Base-by-base conservation (phyloP, 2,797 vertebrate species). In the Anabas testudineus region DNA sequence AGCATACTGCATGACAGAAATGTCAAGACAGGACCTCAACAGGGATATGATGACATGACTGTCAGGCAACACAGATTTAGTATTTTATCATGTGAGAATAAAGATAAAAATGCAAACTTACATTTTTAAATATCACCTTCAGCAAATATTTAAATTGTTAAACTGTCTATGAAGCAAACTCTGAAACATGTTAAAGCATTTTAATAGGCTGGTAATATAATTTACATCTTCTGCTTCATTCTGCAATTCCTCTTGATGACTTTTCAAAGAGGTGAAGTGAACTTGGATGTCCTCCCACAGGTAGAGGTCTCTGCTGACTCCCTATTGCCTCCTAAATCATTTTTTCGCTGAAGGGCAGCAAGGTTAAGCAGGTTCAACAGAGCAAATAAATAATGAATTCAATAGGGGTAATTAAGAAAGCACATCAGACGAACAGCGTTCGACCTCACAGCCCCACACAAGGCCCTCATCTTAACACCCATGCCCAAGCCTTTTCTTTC, bases 381-480 rank as follows among this genome's bases (percentile, higher is more conserved):
- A 78, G 88, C 82, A 92, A 90, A 90, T 93, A 92, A 91, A 91
- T 92, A 89, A 93, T 92, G 57, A 90, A 93, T 92, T 83, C 67
- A 90, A 89, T 78, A 68, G 88, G 84, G 90, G 83, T 92, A 89
- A 94, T 94, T 92, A 93, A 88, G 84, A 87, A 90, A 83, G 84
- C 80, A 84, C 81, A 90, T 87, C 83, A 80, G 88, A 81, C 9
- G 82, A 85, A 77, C 69, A 58, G 72, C 58, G 41, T 9, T 55
- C 8, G 67, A 90, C 82, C 89, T 84, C 45, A 34, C 22, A 3
- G 74, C 63, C 46, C 78, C 64, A 52, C 67, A 63, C 45, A 68
- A 56, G 56, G 69, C 69, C 72, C 51, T 39, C 14, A 61, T 57
- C 42, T 41, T 72, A 54, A 77, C 74, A 77, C 56, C 67, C 51